A percentile compares a stretch with the other conserved stretches of the same genome.
These are phyloP conservation scores for Delphinus delphis DNA, from an alignment of 2,113 vertebrate genomes.

Conservation along the genomic window DNA sequence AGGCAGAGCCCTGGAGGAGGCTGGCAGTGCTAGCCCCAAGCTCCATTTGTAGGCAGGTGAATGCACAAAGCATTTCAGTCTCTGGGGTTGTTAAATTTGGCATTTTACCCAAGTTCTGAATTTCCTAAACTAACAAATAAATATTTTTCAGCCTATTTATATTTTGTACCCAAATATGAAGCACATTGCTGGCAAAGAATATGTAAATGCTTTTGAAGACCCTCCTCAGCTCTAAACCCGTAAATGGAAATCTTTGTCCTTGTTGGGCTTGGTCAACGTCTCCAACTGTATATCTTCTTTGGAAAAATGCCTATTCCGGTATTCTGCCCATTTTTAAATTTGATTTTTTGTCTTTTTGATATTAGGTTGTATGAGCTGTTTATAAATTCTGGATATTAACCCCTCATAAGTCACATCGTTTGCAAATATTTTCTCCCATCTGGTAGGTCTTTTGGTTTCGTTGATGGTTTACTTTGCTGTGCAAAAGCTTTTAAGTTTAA, in stretches of 20 bases:
- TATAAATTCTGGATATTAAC: no score
- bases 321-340: no score
- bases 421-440: no score
- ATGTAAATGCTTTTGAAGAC: slow-evolving; percentile 54
- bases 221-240: background rate
- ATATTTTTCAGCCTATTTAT: slow-evolving; percentile 76
- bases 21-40: background rate
- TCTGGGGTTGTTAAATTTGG: slow-evolving; percentile 56
- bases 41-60: background rate
- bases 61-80: slow-evolving; percentile 64
- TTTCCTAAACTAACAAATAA: slow-evolving; percentile 73
- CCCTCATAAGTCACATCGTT: no score
- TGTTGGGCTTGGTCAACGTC: background rate
- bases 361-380: no score
- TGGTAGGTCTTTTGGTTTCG: no score
- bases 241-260: slow-evolving; percentile 72
- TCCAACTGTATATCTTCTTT: background rate
- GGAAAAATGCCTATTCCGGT: no score
- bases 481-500: no score
- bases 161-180: slow-evolving; percentile 67
- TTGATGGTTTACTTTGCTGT: no score
- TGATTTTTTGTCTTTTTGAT: no score
- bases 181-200: slow-evolving; percentile 22
- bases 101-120: slow-evolving; percentile 49
- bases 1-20: background rate